Base-by-base conservation (phyloP, 2,888 invertebrate species). In the Melanchra persicariae region DNA sequence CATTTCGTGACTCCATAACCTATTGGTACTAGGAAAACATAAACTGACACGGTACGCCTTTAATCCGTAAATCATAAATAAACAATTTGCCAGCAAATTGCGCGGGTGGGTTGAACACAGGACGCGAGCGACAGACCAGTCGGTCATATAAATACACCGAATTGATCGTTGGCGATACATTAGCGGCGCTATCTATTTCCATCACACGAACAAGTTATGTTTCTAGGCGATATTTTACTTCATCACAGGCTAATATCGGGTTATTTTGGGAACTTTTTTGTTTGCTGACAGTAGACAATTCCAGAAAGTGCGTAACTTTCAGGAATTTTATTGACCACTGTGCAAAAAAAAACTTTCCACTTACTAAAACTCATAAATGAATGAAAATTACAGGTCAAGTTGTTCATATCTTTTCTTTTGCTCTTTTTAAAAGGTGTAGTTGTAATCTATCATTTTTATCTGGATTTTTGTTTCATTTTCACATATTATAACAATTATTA, bases 131-230 rank as follows among this genome's bases (percentile, higher is more conserved):
- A 74, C 64, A 58, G 70, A 59, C 77, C 52, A 55, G 66, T 76
- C 65, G 68, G 69, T 70, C 55, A 71, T 81, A 83, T 80, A 80
- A 83, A 83, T 83, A 77, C 65, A 75, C 61, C 45, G 68, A 66
- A 73, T 60, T 83, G 86, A 87, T 88, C 84, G 84, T 86, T 83
- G 69, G 59, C 77, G 71, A 80, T 82, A 83, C 82, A 83, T 87
- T 84, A 85, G 79, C 79, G 75, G 22, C 70, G 74, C 59, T 65
- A 72, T 77, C 68, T 73, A 69, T 79, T 71, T 63, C 62, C 68
- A 82, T 65, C 58, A 59, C 68, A 78, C 70, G 78, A 81, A 79
- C 77, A 72, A 65, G 67, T 77, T 63, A 76, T 70, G 58, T 55
- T 67, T 68, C 71, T 71, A 58, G 37, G 26, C 55, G 61, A 54